Evolutionary conservation across 2,113 vertebrate genomes (phyloP).

Genomic region (Ciconia stormi): DNA sequence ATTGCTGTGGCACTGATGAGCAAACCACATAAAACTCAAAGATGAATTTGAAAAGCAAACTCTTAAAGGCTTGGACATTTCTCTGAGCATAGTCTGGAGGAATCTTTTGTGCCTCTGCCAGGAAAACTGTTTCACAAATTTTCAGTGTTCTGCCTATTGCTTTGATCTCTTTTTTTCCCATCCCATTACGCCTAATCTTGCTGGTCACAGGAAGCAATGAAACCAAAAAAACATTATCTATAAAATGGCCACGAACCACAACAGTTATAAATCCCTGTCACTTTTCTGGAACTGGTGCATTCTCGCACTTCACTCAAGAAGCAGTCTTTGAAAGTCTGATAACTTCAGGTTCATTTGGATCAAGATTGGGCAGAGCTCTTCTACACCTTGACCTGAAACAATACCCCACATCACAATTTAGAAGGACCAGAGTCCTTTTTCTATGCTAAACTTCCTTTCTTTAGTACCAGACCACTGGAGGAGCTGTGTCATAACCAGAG

Average conservation of each 20-base stretch:
- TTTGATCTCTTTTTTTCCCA: not conserved
- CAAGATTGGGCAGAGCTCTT: not conserved
- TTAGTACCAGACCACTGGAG: not conserved
- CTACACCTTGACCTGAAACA: not conserved
- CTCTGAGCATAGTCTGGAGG: not conserved
- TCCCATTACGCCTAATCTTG: not conserved
- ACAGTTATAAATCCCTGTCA: not conserved
- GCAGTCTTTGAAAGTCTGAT: not conserved
- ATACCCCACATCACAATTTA: not conserved
- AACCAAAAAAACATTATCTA: not conserved
- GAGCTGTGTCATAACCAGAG: not conserved
- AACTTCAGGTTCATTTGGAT: not conserved
- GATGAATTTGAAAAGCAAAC: constrained; percentile 5
- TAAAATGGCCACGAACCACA: not conserved
- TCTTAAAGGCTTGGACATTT: not conserved
- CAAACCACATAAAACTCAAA: constrained; percentile 41
- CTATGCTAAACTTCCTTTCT: not conserved
- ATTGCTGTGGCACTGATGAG: constrained; percentile 19
- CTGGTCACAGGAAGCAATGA: not conserved
- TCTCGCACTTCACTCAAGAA: not conserved
- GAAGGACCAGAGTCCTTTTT: not conserved
- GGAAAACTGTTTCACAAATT: constrained; percentile 12
- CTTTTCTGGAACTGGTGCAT: not conserved
- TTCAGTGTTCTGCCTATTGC: not conserved
- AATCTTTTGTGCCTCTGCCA: constrained; percentile 1